These are phyloP conservation scores for Neopipo cinnamomea DNA, from an alignment of 2,113 vertebrate species.

Conservation along the genomic window DNA sequence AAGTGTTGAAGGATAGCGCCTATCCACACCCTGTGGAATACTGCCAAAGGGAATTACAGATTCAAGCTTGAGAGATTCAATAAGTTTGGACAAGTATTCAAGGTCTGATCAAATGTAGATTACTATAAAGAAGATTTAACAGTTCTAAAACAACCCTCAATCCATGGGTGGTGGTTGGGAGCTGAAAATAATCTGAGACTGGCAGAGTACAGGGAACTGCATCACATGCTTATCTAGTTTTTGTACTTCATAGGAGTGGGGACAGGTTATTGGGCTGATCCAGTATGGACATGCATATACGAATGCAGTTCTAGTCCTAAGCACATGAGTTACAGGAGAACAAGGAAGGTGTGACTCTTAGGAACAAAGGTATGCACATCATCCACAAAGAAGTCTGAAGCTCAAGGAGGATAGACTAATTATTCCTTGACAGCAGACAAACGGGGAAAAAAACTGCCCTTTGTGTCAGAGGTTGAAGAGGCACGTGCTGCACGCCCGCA, in stretches of 20 bases:
- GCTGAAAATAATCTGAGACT: not conserved
- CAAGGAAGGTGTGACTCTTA: not conserved
- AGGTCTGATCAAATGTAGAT: not conserved
- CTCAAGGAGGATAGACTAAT: not conserved
- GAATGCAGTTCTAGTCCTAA: not conserved
- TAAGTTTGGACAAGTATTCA: not conserved
- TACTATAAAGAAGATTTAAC: not conserved
- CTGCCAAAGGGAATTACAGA: not conserved
- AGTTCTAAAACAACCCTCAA: not conserved
- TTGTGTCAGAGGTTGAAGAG: not conserved
- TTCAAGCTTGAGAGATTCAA: not conserved
- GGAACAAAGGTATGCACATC: accelerated
- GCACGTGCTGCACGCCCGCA: accelerated
- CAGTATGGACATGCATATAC: accelerated
- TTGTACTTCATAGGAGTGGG: not conserved
- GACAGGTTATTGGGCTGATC: not conserved
- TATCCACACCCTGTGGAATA: not conserved
- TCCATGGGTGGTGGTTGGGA: not conserved
- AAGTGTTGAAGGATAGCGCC: not conserved
- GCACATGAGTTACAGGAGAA: not conserved
- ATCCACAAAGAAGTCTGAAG: not conserved
- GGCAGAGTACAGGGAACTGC: not conserved
- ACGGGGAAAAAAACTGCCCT: accelerated
- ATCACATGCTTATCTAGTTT: not conserved
- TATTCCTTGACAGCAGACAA: not conserved